Base-by-base conservation (phyloP, 2,113 vertebrate species). In the Axis porcinus region DNA sequence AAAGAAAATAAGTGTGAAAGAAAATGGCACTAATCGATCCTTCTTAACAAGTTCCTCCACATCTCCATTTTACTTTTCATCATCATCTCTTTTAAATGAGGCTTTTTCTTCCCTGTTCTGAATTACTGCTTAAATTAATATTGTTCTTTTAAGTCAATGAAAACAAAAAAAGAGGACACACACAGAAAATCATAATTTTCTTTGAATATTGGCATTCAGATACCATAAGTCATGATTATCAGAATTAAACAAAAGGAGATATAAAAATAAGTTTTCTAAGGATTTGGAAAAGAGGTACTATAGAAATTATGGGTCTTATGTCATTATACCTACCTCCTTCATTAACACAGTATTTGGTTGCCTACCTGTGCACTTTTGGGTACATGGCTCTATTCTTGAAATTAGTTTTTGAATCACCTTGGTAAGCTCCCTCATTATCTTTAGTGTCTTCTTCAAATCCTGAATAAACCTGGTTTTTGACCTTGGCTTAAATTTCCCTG, bases 121-220 rank as follows among this genome's bases (percentile, higher is more conserved):
- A 97, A 45, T 92, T 90, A 60, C 17, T 96, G 50, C 17, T 96
- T 60, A 70, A 92, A 87, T 67, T 81, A 87, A 74, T 76, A 27
- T 33, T 36, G 23, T 64, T 91, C 64, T 92, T 93, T 95, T 52
- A 84, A 85, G 67, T 16, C 84, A 30, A 50, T 36, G 21, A 64
- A 90, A 97, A 81, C 52, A 87, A n/a, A 10, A 23, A 87, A 82
- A 60, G 17, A 81, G 15, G 23, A 5, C 13, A 28, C 19, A 55
- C 17, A 92, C 15, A 79, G 9, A 95, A 92, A 79, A 54, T 5
- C 33, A 13, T 17, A 13, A 62, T 93, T 97, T 95, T 45, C 60
- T 86, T 83, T 93, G 74, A n/a, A 57, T 94, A 58, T 21, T 33
- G 62, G 28, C 50, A 55, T 78, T 89, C 2, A 82, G 79, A n/a